Percentiles rank a stretch among this genome's conserved stretches.
phyloP scores from a whole-genome alignment of 2,888 invertebrate species.

The Trachelus tabidus region DNA sequence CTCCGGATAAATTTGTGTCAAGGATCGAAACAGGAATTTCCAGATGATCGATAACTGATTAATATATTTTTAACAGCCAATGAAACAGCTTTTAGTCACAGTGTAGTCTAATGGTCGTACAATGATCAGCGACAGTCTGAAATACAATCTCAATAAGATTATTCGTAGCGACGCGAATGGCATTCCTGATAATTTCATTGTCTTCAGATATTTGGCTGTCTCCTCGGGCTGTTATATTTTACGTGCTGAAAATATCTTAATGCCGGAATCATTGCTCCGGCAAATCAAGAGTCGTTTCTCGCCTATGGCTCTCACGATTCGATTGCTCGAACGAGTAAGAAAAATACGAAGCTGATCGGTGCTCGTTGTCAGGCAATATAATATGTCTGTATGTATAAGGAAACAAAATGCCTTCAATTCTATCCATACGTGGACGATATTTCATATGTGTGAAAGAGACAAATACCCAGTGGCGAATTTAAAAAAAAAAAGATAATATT shows the following conservation, averaged over 20 bases:
- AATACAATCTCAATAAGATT: slow-evolving; percentile 28
- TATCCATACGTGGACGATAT: background rate
- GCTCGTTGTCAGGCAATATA: background rate
- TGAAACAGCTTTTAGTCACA: background rate
- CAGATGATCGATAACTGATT: background rate
- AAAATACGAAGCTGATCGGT: background rate
- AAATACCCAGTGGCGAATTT: background rate
- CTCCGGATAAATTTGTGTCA: background rate
- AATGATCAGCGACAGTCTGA: background rate
- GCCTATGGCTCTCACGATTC: background rate
- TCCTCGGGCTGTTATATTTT: slow-evolving; percentile 31
- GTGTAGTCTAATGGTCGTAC: background rate
- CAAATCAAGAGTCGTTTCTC: background rate
- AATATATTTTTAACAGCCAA: background rate
- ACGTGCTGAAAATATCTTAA: slow-evolving; percentile 42
- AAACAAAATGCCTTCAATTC: background rate
- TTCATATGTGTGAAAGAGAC: background rate
- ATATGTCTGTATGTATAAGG: background rate
- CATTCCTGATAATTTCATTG: slow-evolving; percentile 37
- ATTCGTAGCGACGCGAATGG: slow-evolving; percentile 32
- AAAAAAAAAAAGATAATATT: background rate
- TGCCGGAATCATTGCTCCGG: slow-evolving; percentile 33
- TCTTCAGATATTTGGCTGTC: slow-evolving; percentile 27
- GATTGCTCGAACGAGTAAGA: background rate
- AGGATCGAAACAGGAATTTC: slow-evolving; percentile 7